These are phyloP conservation scores for Crepidodera aurea DNA, from an alignment of 2,888 invertebrate species.

Conservation along the genomic window DNA sequence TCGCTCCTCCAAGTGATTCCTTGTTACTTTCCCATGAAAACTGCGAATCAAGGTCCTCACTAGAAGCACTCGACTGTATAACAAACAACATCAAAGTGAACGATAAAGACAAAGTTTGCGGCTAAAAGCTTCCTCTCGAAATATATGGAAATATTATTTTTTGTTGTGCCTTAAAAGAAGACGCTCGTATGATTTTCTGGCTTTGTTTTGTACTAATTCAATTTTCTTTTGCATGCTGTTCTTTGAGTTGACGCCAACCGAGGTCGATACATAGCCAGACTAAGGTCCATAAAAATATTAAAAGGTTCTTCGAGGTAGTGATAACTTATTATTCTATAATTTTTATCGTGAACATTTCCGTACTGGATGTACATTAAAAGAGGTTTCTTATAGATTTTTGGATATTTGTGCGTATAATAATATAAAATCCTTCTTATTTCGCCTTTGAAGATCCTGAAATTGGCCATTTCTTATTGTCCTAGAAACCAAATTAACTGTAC, in stretches of 20 bases:
- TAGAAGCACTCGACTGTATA: conserved; percentile 33
- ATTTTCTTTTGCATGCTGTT: conserved; percentile 27
- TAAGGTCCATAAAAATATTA: conserved; percentile 10
- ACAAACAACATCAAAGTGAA: conserved; percentile 40
- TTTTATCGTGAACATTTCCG: too few species aligned
- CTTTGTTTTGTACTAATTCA: conserved; percentile 32
- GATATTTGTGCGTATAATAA: too few species aligned
- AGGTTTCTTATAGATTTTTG: too few species aligned
- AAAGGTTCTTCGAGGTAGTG: too few species aligned
- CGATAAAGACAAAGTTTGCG: conserved; percentile 39
- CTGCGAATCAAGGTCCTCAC: conserved; percentile 23
- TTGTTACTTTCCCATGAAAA: conserved; percentile 22
- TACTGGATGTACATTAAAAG: too few species aligned
- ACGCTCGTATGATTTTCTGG: conserved; percentile 26
- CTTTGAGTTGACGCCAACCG: not conserved
- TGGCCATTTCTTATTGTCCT: too few species aligned
- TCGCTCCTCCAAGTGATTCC: conserved; percentile 24
- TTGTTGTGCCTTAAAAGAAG: conserved; percentile 23
- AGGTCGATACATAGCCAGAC: conserved; percentile 15
- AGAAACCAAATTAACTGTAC: too few species aligned
- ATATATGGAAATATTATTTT: conserved; percentile 38
- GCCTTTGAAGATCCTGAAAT: too few species aligned
- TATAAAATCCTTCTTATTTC: too few species aligned
- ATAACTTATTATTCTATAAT: too few species aligned
- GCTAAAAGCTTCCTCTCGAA: conserved; percentile 38